Base-by-base conservation (phyloP, 2,797 vertebrate genomes). In the Hirundo rustica region DNA sequence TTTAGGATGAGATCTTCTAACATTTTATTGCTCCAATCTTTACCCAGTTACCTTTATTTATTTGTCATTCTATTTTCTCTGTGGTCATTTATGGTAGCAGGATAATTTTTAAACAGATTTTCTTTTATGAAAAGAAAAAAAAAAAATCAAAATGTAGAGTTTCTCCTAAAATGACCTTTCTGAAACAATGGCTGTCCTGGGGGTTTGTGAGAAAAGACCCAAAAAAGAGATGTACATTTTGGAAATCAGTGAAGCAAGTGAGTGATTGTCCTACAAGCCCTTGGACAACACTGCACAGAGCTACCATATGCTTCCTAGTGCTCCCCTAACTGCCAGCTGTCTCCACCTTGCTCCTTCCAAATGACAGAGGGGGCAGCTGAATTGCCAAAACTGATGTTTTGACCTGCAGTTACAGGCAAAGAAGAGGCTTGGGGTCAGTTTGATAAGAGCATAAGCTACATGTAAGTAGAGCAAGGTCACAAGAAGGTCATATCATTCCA, bases 311-410 rank as follows among this genome's bases (percentile, higher is more conserved):
- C 91, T 96, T 95, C 93, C 83, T 95, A 91, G 91, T 82, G 89
- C 88, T 97, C 72, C 87, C 89, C 87, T 96, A 96, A 96, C 95
- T 88, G 95, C 92, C 95, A 96, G 93, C 95, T 97, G 94, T 89
- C 95, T 93, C 95, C 83, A 86, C 71, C 83, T 89, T 85, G 14
- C 54, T 89, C 85, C 62, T 92, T 97, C 95, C 96, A 96, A 97
- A 94, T 94, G 89, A 91, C 94, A 93, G 92, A 93, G 71, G 12
- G 38, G 90, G 83, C 93, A 89, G 88, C 66, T 0, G 25, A 92
- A 50, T 51, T 96, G 93, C 94, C 95, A 96, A 88, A 95, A 94
- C 16, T 58, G 79, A 84, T 93, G 85, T 84, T 96, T 95, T 93
- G 92, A 93, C 84, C 89, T 72, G 82, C 91, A 93, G 89, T 88